phyloP scores from a whole-genome alignment of 2,797 vertebrate species.

The Mallotus villosus region DNA sequence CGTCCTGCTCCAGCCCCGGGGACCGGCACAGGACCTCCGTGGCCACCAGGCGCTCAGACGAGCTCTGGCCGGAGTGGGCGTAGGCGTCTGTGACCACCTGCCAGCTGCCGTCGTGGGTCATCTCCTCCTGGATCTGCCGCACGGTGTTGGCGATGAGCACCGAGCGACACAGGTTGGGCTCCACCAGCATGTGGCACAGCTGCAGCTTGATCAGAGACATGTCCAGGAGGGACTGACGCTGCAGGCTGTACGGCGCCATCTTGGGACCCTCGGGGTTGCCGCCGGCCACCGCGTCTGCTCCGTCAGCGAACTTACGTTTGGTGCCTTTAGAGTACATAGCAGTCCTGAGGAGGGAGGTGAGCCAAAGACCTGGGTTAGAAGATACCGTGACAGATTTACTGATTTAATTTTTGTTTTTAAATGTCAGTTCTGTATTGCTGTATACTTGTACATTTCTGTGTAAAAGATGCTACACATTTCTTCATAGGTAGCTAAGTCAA shows the following conservation, averaged over 20 bases:
- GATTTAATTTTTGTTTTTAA: background rate
- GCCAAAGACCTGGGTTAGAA: conserved; percentile 15
- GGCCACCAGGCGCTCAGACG: conserved; percentile 78
- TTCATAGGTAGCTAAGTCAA: background rate
- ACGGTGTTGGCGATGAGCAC: conserved; percentile 98
- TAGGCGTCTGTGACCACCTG: conserved; percentile 54
- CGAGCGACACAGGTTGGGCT: conserved; percentile 93
- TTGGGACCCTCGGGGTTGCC: conserved; percentile 68
- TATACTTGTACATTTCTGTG: background rate
- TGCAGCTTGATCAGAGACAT: conserved; percentile 99
- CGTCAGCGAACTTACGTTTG: conserved; percentile 81
- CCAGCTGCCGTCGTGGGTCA: conserved; percentile 95
- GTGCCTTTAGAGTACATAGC: conserved; percentile 83
- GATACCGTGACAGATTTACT: background rate
- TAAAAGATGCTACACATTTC: background rate
- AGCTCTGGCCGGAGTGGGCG: conserved; percentile 53
- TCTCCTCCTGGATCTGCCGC: conserved; percentile 96
- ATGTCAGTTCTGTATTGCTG: background rate
- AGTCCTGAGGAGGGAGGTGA: conserved; percentile 32
- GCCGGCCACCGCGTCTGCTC: conserved; percentile 68
- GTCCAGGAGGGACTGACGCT: conserved; percentile 94
- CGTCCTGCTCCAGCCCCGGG: conserved; percentile 62
- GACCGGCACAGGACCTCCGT: conserved; percentile 82
- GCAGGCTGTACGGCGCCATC: conserved; percentile 83
- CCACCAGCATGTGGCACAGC: conserved; percentile 96